Conservation (phyloP, 2,888 invertebrate species). For the Drosophila melanosoma region DNA sequence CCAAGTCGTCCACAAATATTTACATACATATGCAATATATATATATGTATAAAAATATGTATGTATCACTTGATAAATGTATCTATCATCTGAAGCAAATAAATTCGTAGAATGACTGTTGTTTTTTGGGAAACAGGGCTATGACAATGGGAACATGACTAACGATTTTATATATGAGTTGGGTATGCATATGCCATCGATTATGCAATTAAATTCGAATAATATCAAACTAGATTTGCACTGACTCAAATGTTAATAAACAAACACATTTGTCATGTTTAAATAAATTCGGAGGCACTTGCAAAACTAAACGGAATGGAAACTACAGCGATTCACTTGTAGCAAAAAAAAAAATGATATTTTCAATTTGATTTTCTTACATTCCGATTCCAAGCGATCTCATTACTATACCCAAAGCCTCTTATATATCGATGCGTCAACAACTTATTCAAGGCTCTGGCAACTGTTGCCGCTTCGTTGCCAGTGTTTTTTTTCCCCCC, state of each 20-base stretch:
- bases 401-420: neutral
- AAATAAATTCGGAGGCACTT: neutral
- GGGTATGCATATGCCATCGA: neutral
- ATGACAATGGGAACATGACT: neutral
- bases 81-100: neutral
- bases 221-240: neutral
- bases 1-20: neutral
- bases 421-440: constrained; percentile 18
- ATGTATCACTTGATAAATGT: neutral
- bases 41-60: neutral
- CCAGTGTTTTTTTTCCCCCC: neutral
- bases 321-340: neutral
- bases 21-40: neutral
- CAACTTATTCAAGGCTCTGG: constrained; percentile 22
- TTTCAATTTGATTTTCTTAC: neutral
- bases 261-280: neutral
- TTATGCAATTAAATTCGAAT: neutral
- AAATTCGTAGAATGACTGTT: neutral
- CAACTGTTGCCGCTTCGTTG: constrained; percentile 23
- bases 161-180: neutral
- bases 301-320: neutral
- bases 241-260: neutral
- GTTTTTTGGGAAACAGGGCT: neutral
- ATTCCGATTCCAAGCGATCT: neutral
- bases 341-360: neutral